Conservation (phyloP, 2,113 vertebrate species). For the Mormoops blainvillei region DNA sequence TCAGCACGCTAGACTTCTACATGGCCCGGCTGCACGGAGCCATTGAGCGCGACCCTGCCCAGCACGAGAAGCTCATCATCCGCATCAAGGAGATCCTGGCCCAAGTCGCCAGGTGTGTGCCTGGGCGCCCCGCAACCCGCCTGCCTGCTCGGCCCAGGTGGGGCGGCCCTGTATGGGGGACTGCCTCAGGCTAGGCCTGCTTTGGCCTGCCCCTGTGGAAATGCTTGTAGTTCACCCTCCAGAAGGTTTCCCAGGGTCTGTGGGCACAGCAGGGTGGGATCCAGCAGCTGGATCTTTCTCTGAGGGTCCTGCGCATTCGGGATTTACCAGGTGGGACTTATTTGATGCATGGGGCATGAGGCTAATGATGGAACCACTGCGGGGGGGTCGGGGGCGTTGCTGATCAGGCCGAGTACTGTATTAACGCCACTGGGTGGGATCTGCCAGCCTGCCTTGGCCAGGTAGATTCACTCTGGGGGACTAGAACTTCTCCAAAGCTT, state of each 20-base stretch:
- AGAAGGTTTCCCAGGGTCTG: not conserved
- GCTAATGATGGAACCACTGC: not conserved
- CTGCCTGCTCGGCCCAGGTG: no score
- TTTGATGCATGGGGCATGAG: not conserved
- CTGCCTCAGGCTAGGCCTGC: not conserved
- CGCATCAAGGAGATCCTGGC: constrained; percentile 93
- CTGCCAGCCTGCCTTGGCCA: not conserved
- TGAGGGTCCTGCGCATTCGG: no score
- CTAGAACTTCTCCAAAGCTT: not conserved
- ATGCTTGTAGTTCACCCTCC: not conserved
- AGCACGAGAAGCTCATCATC: constrained; percentile 89
- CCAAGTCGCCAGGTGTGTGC: constrained; percentile 91
- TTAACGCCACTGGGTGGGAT: no score
- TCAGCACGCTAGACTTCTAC: constrained; percentile 94
- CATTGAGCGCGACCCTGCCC: constrained; percentile 91
- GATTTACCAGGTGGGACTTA: not conserved
- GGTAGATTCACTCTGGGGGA: not conserved
- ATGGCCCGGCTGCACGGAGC: constrained; percentile 91
- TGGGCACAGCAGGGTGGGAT: no score
- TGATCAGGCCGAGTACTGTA: fast-evolving
- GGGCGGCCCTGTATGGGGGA: not conserved
- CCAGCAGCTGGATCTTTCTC: not conserved
- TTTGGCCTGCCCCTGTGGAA: not conserved
- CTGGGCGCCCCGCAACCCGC: not conserved
- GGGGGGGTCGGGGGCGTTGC: not conserved